Conservation (phyloP, 2,888 invertebrate species). For the Catonia carolina region DNA sequence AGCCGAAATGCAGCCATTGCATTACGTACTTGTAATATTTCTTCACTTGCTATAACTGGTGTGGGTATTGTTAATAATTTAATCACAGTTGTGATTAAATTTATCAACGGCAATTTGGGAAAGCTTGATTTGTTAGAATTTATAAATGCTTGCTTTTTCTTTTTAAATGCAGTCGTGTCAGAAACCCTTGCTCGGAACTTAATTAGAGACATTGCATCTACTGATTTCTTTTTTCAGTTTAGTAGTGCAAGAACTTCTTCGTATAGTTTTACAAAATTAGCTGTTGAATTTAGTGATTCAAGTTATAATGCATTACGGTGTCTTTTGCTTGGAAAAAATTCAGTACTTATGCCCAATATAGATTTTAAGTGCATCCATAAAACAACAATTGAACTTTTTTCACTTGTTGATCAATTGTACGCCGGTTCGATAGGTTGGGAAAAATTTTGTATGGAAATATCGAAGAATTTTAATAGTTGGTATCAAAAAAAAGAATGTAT, state of each 20-base stretch:
- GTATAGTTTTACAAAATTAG: conserved; percentile 12
- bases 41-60: conserved; percentile 22
- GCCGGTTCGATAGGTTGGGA: conserved; percentile 12
- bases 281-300: conserved; percentile 17
- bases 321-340: conserved; percentile 9
- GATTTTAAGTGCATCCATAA: conserved; percentile 14
- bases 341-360: conserved; percentile 18
- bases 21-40: conserved; percentile 19
- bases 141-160: conserved; percentile 20
- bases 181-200: conserved; percentile 14
- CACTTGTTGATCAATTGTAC: not conserved
- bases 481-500: conserved; percentile 12
- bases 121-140: conserved; percentile 18
- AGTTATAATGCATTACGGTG: conserved; percentile 13
- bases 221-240: conserved; percentile 19
- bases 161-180: conserved; percentile 21
- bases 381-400: not conserved
- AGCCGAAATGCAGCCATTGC: conserved; percentile 15
- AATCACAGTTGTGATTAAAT: conserved; percentile 21
- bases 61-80: conserved; percentile 20
- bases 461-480: conserved; percentile 15
- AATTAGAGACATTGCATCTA: conserved; percentile 19
- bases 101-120: conserved; percentile 19
- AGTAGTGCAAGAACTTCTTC: conserved; percentile 13
- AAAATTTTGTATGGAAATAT: conserved; percentile 10